phyloP scores from a whole-genome alignment of 2,888 invertebrate species.

The Aradus depressus region DNA sequence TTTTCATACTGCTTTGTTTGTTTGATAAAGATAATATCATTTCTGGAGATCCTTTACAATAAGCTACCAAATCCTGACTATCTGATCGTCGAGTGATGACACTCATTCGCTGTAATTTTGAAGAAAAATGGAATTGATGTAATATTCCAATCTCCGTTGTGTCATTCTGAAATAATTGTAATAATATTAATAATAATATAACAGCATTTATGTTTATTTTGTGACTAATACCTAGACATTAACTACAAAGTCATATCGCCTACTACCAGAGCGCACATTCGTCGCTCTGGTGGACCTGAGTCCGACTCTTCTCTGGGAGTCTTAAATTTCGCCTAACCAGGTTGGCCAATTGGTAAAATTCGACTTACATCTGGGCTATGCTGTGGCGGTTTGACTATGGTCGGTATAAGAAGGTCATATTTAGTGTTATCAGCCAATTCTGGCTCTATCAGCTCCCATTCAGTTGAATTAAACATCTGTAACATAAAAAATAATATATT shows the following conservation, averaged over 20 bases:
- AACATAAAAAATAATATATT: slow-evolving; percentile 8
- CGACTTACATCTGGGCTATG: not conserved
- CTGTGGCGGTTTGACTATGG: slow-evolving; percentile 51
- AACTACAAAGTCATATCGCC: no score
- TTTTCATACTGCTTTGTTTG: no score
- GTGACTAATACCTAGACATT: no score
- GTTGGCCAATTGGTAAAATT: no score
- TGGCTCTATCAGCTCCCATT: slow-evolving; percentile 42
- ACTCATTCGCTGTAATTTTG: slow-evolving; percentile 45
- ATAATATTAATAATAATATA: no score
- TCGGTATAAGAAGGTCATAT: slow-evolving; percentile 61
- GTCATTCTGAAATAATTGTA: slow-evolving; percentile 36
- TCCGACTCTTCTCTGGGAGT: no score
- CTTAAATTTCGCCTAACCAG: no score
- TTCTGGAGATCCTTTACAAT: slow-evolving; percentile 47
- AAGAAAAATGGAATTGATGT: slow-evolving; percentile 46
- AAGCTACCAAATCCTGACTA: slow-evolving; percentile 38
- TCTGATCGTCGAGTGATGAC: slow-evolving; percentile 38
- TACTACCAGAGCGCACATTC: no score
- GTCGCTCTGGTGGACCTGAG: no score
- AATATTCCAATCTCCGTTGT: slow-evolving; percentile 40
- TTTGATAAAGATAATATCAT: slow-evolving; percentile 41
- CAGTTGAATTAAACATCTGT: slow-evolving; percentile 43
- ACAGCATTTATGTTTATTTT: no score
- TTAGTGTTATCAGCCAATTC: slow-evolving; percentile 48